These are phyloP conservation scores for Lagopus leucura DNA, from an alignment of 2,113 vertebrate species.

Conservation along the genomic window DNA sequence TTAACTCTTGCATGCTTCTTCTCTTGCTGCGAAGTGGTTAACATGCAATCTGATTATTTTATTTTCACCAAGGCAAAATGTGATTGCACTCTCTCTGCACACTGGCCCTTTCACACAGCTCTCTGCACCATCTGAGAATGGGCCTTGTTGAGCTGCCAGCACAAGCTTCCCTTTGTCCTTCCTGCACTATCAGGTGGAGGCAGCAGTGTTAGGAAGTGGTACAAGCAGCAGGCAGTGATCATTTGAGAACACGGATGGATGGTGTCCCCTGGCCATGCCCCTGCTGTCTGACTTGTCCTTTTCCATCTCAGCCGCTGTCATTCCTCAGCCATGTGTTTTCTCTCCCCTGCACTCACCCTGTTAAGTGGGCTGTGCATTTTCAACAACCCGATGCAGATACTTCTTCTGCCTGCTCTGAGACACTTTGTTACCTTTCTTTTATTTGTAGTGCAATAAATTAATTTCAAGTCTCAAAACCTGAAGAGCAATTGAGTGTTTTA, in stretches of 20 bases:
- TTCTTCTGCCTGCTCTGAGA: background rate
- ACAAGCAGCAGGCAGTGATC: background rate
- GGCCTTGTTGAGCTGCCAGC: background rate
- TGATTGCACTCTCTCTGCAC: background rate
- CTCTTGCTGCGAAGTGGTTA: background rate
- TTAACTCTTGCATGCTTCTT: background rate
- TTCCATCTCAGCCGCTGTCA: constrained; percentile 15
- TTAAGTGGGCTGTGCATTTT: background rate
- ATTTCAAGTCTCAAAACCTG: background rate
- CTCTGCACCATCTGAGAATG: background rate
- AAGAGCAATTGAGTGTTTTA: background rate
- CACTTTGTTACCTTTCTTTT: background rate
- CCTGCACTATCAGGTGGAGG: background rate
- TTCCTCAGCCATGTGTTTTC: background rate
- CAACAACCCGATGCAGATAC: background rate
- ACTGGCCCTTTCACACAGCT: background rate
- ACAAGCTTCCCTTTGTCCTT: constrained; percentile 36
- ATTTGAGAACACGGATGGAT: background rate
- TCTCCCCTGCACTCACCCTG: background rate
- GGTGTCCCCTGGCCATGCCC: background rate
- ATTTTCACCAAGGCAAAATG: background rate
- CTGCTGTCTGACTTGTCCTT: background rate
- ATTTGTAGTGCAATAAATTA: background rate
- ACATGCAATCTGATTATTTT: background rate
- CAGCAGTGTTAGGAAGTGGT: background rate